Evolutionary conservation across 2,888 invertebrate genomes (phyloP), one percentile per base, ranked within the genome.

Genomic region (Caprella mutica): DNA sequence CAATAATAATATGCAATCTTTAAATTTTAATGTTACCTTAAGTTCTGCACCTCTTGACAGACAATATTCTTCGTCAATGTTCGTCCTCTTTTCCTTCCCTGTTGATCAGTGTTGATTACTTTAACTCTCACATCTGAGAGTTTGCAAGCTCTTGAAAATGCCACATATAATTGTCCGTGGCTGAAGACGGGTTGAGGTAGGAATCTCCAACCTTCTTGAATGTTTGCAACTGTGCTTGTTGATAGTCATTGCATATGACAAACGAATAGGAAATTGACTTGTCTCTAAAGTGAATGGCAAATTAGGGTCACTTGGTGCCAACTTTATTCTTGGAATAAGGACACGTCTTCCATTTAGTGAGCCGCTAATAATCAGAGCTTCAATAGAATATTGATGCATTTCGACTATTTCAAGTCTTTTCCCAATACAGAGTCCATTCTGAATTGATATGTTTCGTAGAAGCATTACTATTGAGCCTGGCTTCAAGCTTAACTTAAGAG

Each of bases 141-240:
- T 30, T 29, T 9, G 2, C 29, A 30, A 30, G 30, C 52, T 30
- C 52, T 17, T 38, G 52, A 52, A 3, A 40, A 24, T n/a, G 39
- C 52, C 17, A 52, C 52, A 23, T 52, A 52, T n/a, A 52, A 14
- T 12, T 50, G 30, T 17, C 50, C 50, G 23, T 50, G 30, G 19
- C 30, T 21, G 23, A 50, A 50, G 30, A 24, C 5, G 17, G 19
- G 33, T 19, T 30, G 17, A 27, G 33, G 33, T 23, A 50, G 29
- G 27, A 30, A 23, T 33, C 23, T n/a, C 33, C 50, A 1, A 33
- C 50, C 12, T 27, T 2, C 9, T 50, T 17, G 19, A 50, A 50
- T 30, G 50, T 50, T 50, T 50, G 33, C 21, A 17, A 17, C 30
- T 50, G 50, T 30, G 50, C 26, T 52, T 52, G 39, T 38, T 52